Conservation (phyloP, 2,797 vertebrate species). For the Liparis tanakae region DNA sequence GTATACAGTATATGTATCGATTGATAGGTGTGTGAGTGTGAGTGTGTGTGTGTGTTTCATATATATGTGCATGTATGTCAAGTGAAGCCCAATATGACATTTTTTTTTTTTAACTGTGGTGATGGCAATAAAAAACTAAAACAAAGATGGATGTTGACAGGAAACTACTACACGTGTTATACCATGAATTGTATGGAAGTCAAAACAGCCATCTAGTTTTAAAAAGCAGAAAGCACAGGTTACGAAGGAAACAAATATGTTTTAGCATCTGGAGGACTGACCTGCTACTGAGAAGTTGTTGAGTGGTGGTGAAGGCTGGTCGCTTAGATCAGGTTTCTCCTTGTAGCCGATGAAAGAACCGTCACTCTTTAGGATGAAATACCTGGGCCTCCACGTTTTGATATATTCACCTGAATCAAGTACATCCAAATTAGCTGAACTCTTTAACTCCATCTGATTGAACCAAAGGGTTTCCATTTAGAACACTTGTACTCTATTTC, state of each 20-base stretch:
- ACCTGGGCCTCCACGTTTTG: constrained; percentile 91
- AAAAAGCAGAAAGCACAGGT: neutral
- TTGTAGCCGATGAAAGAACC: constrained; percentile 93
- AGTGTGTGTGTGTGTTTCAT: too few relatives aligned
- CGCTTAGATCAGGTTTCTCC: constrained; percentile 89
- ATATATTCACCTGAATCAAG: constrained; percentile 88
- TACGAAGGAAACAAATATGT: neutral
- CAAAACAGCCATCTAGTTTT: neutral
- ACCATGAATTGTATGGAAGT: neutral
- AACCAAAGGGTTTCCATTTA: neutral
- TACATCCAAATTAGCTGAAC: neutral
- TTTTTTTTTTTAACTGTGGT: neutral
- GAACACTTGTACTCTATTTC: neutral
- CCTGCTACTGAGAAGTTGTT: constrained; percentile 93
- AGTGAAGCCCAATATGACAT: neutral
- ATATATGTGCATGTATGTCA: neutral
- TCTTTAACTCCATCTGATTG: neutral
- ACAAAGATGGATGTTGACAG: neutral
- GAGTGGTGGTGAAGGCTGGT: constrained; percentile 85
- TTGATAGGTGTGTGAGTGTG: neutral
- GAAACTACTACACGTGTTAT: neutral
- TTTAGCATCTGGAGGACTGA: constrained; percentile 52
- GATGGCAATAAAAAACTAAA: neutral
- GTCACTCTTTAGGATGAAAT: constrained; percentile 91
- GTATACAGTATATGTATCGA: neutral